A percentile compares a stretch with the other conserved stretches of the same genome.
Conservation (phyloP, 1,140 invertebrate genomes). For the Micrasema minimum region DNA sequence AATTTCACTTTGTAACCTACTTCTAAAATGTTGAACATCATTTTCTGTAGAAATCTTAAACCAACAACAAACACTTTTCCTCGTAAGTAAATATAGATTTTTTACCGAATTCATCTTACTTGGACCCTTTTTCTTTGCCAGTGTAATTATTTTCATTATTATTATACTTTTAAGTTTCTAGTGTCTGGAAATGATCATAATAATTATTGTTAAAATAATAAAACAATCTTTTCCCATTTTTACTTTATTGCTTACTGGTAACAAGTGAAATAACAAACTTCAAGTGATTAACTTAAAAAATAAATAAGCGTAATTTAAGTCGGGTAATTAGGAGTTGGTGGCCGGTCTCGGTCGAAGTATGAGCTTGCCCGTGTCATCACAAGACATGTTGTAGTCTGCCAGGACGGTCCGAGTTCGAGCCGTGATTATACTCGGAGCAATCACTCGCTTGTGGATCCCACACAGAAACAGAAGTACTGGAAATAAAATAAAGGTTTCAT, state of each 20-base stretch:
- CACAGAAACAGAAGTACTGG: conserved; percentile 87
- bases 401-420: conserved; percentile 88
- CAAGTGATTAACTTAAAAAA: conserved; percentile 4
- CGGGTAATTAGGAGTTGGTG: conserved; percentile 15
- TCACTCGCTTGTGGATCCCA: conserved; percentile 95
- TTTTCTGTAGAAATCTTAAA: too few relatives aligned
- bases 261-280: conserved; percentile 37
- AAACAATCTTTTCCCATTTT: conserved; percentile 12
- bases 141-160: too few relatives aligned
- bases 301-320: conserved; percentile 12
- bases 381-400: conserved; percentile 97
- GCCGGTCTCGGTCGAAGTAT: conserved; percentile 83
- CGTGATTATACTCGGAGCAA: conserved; percentile 96
- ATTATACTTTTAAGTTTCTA: too few relatives aligned
- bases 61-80: too few relatives aligned
- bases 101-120: too few relatives aligned
- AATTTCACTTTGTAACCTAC: background rate
- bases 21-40: too few relatives aligned
- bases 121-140: too few relatives aligned
- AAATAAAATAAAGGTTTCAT: too few relatives aligned
- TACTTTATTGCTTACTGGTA: conserved; percentile 23
- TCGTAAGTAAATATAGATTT: too few relatives aligned
- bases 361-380: conserved; percentile 94
- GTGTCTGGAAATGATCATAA: too few relatives aligned
- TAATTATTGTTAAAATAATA: too few relatives aligned